Evolutionary conservation across 2,797 vertebrate species (phyloP), one percentile per base, ranked within the genome.

Genomic region (Neostethus bicornis): DNA sequence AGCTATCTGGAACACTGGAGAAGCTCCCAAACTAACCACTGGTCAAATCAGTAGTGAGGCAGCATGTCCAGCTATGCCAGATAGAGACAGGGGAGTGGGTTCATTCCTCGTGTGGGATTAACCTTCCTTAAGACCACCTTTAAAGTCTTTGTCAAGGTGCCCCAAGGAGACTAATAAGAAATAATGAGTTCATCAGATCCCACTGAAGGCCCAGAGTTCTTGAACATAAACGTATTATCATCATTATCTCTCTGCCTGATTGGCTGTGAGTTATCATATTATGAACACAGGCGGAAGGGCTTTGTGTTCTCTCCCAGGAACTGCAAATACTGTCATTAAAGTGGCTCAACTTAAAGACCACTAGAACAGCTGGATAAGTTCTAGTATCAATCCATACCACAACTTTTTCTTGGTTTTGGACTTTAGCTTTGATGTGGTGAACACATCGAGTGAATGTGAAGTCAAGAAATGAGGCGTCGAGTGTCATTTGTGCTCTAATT

Each of bases 91-190:
- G 64, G 78, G 78, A 81, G 70, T 45, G 78, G 66, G 77, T 83
- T 86, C 70, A 81, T 68, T 87, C 73, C 86, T 77, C 66, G 50
- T 20, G 55, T 35, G 17, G 80, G 87, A 91, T 91, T 92, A 91
- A 92, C 85, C 89, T 87, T 84, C 85, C 89, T 87, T 84, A 73
- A 74, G 84, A 83, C 78, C 87, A 90, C 86, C 89, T 92, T 89
- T 90, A 85, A 91, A 86, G 84, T 86, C 86, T 85, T 72, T 75
- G 59, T 80, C 66, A 64, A 87, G 80, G 85, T 88, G 90, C 84
- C 80, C 87, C 70, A 17, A 66, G 60, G 77, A 88, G 74, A 83
- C 87, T 91, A 91, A 91, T 90, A 76, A 86, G 83, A 81, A 81
- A 79, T 91, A 91, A 92, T 87, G 86, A 90, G 89, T 86, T 85